Evolutionary conservation across 2,888 invertebrate genomes (phyloP), one percentile per base, ranked within the genome.

Genomic region (Drosophila pseudotakahashii): DNA sequence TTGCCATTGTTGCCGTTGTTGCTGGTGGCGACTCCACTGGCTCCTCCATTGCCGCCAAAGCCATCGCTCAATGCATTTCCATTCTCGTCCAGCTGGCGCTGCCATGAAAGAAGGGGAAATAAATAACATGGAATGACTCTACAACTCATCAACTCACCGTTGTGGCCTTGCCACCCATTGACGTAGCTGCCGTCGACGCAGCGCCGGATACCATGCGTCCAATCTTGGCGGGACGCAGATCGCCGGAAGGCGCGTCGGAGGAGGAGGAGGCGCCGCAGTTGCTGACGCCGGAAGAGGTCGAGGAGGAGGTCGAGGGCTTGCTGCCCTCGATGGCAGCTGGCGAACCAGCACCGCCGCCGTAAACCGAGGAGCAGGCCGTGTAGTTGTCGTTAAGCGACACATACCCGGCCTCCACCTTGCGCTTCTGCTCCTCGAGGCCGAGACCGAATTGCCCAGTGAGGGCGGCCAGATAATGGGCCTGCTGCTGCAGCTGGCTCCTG

Each of bases 41-140:
- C 16, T 14, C 41, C 37, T 13, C 39, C 64, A 4, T 45, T 39
- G 13, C 53, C 44, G 4, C 62, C 77, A 32, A 57, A 84, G 11
- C 73, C 74, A 39, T 90, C 90, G 60, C 81, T 80, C 14, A 96
- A 93, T 39, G 96, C 94, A 91, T 97, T 97, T 71, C 96, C 96
- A 90, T 96, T 97, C 92, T 97, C 97, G 92, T 97, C 97, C 72
- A 95, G 93, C 73, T 95, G 90, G 50, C 91, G 91, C 89, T 92
- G 95, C 10, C 72, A 94, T 94, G 92, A 9, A 44, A 14, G 10
- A 1, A 10, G 26, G n/a, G 42, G 19, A 19, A 2, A n/a, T n/a
- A n/a, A 19, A 3, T 19, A 3, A 19, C 19, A 34, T 26, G 6
- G 2, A 5, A 26, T 26, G 26, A 19, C 2, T 19, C 19, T 19